These are phyloP conservation scores for Meiosimyza platycephala DNA, from an alignment of 2,888 invertebrate genomes.

Conservation along the genomic window DNA sequence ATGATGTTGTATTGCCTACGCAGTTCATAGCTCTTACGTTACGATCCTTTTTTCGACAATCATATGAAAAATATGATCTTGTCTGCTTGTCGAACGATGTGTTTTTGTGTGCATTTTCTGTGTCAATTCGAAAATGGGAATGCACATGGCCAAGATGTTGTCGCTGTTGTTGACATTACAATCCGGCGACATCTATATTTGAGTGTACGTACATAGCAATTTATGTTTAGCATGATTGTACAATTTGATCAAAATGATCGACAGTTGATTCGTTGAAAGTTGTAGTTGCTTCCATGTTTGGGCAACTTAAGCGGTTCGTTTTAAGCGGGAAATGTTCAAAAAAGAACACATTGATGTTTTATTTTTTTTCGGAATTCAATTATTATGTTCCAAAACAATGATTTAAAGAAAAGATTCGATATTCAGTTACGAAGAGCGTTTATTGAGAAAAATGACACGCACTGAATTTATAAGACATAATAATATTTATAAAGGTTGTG, in stretches of 20 bases:
- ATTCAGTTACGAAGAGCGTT: too few relatives aligned
- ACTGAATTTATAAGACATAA: too few relatives aligned
- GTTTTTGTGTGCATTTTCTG: not conserved
- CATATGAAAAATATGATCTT: not conserved
- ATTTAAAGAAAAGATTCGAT: too few relatives aligned
- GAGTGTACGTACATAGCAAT: not conserved
- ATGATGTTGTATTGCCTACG: too few relatives aligned
- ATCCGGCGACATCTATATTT: slow-evolving; percentile 3
- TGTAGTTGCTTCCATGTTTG: not conserved
- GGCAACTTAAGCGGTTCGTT: not conserved
- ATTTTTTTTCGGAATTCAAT: not conserved
- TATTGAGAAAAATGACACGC: too few relatives aligned
- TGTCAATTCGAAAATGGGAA: slow-evolving; percentile 1
- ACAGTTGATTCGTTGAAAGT: slow-evolving; percentile 6
- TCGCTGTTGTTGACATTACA: not conserved
- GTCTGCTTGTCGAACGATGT: not conserved
- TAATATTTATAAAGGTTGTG: too few relatives aligned
- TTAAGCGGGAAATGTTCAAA: not conserved
- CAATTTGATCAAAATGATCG: not conserved
- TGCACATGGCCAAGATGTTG: slow-evolving; percentile 14
- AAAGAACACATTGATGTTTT: not conserved
- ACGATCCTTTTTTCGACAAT: not conserved
- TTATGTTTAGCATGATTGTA: not conserved
- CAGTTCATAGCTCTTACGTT: too few relatives aligned
- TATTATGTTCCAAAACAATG: too few relatives aligned